Percentiles rank a stretch among this genome's conserved stretches.
These are phyloP conservation scores for Halichondria panicea DNA, from an alignment of 37 sponge, comb jelly and placozoan genomes.

Conservation along the genomic window DNA sequence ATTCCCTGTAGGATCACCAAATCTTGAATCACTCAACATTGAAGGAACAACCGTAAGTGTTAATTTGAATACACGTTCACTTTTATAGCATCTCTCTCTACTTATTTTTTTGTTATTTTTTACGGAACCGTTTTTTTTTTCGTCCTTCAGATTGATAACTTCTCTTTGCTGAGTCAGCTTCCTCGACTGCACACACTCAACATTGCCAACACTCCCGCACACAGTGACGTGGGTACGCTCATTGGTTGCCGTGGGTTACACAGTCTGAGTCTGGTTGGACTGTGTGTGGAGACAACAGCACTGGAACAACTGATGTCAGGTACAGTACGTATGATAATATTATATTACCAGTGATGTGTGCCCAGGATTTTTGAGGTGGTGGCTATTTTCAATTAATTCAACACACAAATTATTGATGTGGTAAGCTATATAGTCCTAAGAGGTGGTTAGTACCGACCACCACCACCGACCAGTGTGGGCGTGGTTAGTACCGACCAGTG, in stretches of 20 bases:
- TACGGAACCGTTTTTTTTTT: too few relatives aligned
- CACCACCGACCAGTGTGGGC: too few relatives aligned
- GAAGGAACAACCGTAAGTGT: constrained; percentile 39
- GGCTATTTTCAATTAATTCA: too few relatives aligned
- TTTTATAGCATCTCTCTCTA: not conserved
- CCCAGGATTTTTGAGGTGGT: too few relatives aligned
- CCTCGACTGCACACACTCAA: constrained; percentile 26
- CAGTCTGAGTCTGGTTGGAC: constrained; percentile 21
- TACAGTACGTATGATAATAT: too few relatives aligned
- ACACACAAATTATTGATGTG: too few relatives aligned
- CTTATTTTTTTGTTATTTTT: not conserved
- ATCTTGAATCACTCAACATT: constrained; percentile 34
- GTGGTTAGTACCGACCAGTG: too few relatives aligned
- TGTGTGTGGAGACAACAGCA: not conserved
- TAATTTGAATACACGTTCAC: not conserved
- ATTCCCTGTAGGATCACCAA: constrained; percentile 28
- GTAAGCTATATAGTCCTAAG: too few relatives aligned
- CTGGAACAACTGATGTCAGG: constrained; percentile 23
- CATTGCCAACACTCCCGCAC: constrained; percentile 30
- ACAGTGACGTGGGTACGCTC: constrained; percentile 16
- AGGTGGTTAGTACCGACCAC: too few relatives aligned
- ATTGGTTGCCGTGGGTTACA: constrained; percentile 6
- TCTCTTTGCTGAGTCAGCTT: constrained; percentile 15
- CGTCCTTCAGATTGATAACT: constrained; percentile 6
- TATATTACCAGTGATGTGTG: too few relatives aligned